phyloP scores from a whole-genome alignment of 2,113 vertebrate genomes.

The Malurus melanocephalus region DNA sequence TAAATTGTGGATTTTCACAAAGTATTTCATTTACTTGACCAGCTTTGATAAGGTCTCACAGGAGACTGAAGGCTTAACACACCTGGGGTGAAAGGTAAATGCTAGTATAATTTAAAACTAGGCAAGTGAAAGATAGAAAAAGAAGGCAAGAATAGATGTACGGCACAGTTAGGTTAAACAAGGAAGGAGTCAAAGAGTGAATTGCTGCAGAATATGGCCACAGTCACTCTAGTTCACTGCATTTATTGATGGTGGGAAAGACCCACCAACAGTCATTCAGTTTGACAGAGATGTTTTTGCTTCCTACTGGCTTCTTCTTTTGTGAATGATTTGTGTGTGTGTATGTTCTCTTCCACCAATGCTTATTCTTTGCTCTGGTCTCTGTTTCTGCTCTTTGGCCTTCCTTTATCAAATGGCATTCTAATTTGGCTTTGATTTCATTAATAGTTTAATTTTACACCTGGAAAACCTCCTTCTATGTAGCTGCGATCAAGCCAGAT shows the following conservation, averaged over 20 bases:
- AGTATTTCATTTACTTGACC: neutral
- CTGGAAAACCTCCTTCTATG: neutral
- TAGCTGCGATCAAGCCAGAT: neutral
- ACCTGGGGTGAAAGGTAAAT: neutral
- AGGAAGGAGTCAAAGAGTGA: neutral
- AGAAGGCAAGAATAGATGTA: neutral
- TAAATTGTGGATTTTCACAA: neutral
- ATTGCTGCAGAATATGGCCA: neutral
- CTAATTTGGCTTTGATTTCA: neutral
- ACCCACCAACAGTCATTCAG: neutral
- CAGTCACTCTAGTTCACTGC: neutral
- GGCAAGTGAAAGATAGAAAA: neutral
- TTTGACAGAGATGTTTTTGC: neutral
- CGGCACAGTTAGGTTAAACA: neutral
- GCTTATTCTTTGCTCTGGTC: neutral
- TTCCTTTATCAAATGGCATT: neutral
- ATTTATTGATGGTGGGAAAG: neutral
- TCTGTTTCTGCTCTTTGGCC: neutral
- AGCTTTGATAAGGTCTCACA: neutral
- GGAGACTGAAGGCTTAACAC: neutral
- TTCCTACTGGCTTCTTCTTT: neutral
- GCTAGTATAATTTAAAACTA: neutral
- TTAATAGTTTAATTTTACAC: neutral
- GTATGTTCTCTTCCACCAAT: neutral
- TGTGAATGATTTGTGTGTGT: neutral